phyloP scores from a whole-genome alignment of 2,797 vertebrate genomes.

The Chaetodon trifasciatus region DNA sequence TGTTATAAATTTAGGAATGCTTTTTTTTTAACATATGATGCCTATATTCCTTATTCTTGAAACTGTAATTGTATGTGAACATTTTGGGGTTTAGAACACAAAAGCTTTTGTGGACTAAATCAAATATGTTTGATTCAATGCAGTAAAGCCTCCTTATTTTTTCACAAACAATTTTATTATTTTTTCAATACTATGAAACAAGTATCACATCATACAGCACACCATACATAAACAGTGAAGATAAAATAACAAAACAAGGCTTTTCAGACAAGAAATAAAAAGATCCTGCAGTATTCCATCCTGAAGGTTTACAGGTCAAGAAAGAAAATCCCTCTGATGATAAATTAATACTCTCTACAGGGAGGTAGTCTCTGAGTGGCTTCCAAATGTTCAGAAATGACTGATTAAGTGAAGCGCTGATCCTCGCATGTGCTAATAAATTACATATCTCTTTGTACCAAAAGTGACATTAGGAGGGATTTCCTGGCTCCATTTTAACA shows the following conservation, averaged over 20 bases:
- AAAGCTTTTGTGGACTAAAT: not conserved
- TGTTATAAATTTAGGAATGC: not conserved
- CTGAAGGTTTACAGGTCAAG: not conserved
- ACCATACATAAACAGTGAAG: not conserved
- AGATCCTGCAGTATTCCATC: no score
- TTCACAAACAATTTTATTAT: not conserved
- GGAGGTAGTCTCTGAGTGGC: not conserved
- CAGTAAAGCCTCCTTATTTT: not conserved
- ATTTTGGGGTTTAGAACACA: not conserved
- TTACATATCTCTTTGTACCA: not conserved
- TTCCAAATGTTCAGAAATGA: not conserved
- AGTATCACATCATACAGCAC: not conserved
- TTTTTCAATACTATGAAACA: not conserved
- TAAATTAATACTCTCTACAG: not conserved
- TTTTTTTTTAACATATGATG: slow-evolving; percentile 3
- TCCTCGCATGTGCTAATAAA: not conserved
- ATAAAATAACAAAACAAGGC: no score
- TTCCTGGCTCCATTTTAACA: not conserved
- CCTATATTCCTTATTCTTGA: not conserved
- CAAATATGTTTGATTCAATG: not conserved
- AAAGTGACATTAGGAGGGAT: not conserved
- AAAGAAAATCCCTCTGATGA: not conserved
- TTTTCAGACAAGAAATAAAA: not conserved
- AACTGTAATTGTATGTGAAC: not conserved
- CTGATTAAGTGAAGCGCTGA: not conserved